These are phyloP conservation scores for Paraescarpia echinospica DNA, from an alignment of 1,140 invertebrate genomes.

Conservation along the genomic window DNA sequence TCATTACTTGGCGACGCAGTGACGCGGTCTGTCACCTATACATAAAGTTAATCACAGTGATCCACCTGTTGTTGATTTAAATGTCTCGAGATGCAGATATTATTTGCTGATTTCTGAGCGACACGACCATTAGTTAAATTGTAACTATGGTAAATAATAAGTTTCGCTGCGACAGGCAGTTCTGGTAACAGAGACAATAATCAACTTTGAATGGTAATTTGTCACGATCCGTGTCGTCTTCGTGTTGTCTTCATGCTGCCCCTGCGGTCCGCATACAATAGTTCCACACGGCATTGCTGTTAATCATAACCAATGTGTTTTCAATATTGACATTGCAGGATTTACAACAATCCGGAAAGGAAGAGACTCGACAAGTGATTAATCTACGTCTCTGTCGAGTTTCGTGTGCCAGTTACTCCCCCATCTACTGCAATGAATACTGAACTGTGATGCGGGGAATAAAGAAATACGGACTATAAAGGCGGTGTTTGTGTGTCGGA, in stretches of 20 bases:
- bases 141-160: not conserved
- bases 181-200: not conserved
- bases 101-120: not conserved
- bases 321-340: not conserved
- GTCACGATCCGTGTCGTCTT: not conserved
- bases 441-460: not conserved
- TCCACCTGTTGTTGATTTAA: not conserved
- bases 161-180: not conserved
- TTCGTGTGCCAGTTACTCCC: not conserved
- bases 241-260: not conserved
- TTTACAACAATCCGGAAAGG: not conserved
- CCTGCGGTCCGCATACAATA: not conserved
- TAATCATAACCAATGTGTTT: not conserved
- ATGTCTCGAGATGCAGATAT: not conserved
- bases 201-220: not conserved
- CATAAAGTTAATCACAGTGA: not conserved
- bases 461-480: not conserved
- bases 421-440: not conserved
- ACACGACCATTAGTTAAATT: not conserved
- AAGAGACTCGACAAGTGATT: not conserved
- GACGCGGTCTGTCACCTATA: not conserved
- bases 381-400: not conserved
- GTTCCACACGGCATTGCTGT: not conserved
- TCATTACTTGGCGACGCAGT: not conserved
- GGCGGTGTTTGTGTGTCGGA: not conserved